Percentiles rank a stretch among this genome's conserved stretches.
Evolutionary conservation across 2,888 invertebrate genomes (phyloP).

Genomic region (Diaphora mendica): DNA sequence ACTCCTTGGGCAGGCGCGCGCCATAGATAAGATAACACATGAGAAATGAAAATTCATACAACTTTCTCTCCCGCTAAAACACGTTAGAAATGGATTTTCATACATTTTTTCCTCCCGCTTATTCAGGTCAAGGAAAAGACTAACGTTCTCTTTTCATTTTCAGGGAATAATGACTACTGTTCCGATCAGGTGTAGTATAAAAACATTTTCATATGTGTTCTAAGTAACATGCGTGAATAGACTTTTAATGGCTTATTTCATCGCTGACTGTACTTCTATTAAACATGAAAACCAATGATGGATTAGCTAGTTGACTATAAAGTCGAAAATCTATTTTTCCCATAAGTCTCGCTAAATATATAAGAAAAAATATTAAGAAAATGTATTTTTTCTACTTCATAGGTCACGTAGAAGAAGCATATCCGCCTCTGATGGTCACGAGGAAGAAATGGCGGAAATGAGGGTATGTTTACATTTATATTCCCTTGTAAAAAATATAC

Average conservation of each 20-base stretch:
- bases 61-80: too few species aligned
- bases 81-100: too few species aligned
- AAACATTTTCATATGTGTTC: too few species aligned
- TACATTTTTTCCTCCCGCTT: too few species aligned
- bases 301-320: background rate
- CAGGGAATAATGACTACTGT: too few species aligned
- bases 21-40: too few species aligned
- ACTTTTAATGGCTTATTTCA: background rate
- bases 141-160: too few species aligned
- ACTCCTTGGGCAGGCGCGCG: too few species aligned
- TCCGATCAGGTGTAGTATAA: too few species aligned
- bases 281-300: background rate
- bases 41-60: too few species aligned
- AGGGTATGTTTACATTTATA: constrained; percentile 60
- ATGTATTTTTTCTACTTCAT: constrained; percentile 9
- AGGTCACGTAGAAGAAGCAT: constrained; percentile 65
- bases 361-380: background rate
- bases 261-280: background rate
- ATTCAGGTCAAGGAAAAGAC: too few species aligned
- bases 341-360: background rate
- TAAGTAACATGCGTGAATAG: background rate
- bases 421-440: constrained; percentile 57
- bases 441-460: constrained; percentile 74
- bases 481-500: too few species aligned
- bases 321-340: background rate